phyloP scores from a whole-genome alignment of 2,888 invertebrate species.

The Eilema griseolum region DNA sequence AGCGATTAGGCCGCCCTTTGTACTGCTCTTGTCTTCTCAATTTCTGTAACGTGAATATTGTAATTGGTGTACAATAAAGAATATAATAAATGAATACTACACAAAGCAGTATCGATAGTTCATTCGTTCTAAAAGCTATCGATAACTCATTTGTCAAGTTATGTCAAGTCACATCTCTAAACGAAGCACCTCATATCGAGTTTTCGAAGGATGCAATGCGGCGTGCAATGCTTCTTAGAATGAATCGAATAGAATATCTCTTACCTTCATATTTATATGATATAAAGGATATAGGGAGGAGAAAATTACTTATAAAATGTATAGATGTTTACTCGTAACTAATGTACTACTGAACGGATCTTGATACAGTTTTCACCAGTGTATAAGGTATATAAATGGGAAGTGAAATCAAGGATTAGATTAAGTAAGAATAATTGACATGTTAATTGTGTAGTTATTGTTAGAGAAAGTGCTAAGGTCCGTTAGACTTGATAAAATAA shows the following conservation, averaged over 20 bases:
- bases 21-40: too few relatives aligned
- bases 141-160: not conserved
- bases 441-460: constrained; percentile 4
- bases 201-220: too few relatives aligned
- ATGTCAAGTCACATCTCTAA: not conserved
- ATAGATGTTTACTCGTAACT: constrained; percentile 4
- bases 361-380: constrained; percentile 14
- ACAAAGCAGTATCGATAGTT: not conserved
- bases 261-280: constrained; percentile 77
- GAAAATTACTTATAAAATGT: constrained; percentile 31
- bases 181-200: too few relatives aligned
- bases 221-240: not conserved
- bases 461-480: not conserved
- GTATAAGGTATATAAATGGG: constrained; percentile 9
- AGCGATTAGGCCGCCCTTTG: too few relatives aligned
- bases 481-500: not conserved
- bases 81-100: not conserved
- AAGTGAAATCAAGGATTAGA: not conserved
- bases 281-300: constrained; percentile 74
- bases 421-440: not conserved
- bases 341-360: not conserved
- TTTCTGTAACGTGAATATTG: too few relatives aligned
- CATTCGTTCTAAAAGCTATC: not conserved
- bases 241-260: constrained; percentile 48
- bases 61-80: too few relatives aligned